These are phyloP conservation scores for Romanomermis culicivorax DNA, from an alignment of 2,888 invertebrate species.

Conservation along the genomic window DNA sequence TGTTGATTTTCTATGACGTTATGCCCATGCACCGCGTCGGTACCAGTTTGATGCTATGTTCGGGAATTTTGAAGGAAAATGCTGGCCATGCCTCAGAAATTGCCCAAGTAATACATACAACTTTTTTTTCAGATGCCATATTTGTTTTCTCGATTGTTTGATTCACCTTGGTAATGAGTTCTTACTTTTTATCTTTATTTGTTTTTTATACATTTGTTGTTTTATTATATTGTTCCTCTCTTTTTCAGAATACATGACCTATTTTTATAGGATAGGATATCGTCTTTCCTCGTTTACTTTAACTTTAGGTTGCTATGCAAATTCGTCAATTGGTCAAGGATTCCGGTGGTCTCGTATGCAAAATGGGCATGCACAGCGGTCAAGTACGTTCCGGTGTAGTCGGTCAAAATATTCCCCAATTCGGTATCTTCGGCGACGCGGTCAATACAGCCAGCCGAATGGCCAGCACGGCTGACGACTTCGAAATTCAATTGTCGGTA, in stretches of 20 bases:
- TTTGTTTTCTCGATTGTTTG: too few species aligned
- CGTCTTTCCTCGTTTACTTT: not conserved
- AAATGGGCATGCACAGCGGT: not conserved
- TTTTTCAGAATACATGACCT: too few species aligned
- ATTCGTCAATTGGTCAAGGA: not conserved
- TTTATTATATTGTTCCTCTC: too few species aligned
- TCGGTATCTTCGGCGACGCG: not conserved
- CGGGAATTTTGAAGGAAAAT: not conserved
- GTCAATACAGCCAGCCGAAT: not conserved
- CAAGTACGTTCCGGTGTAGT: not conserved
- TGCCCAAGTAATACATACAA: not conserved
- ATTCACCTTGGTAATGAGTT: too few species aligned
- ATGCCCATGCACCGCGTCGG: not conserved
- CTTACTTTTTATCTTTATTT: too few species aligned
- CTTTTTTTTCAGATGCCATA: too few species aligned
- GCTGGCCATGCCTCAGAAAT: not conserved
- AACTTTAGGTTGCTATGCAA: not conserved
- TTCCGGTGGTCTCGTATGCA: not conserved
- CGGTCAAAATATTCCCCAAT: not conserved
- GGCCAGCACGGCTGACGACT: not conserved
- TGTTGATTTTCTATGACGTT: not conserved
- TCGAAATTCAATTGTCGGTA: not conserved
- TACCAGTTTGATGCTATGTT: not conserved
- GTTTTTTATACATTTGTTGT: too few species aligned
- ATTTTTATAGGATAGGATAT: too few species aligned